Percentiles rank a stretch among this genome's conserved stretches.
Conservation (phyloP, 2,888 invertebrate species). For the Leucophenga maculata region DNA sequence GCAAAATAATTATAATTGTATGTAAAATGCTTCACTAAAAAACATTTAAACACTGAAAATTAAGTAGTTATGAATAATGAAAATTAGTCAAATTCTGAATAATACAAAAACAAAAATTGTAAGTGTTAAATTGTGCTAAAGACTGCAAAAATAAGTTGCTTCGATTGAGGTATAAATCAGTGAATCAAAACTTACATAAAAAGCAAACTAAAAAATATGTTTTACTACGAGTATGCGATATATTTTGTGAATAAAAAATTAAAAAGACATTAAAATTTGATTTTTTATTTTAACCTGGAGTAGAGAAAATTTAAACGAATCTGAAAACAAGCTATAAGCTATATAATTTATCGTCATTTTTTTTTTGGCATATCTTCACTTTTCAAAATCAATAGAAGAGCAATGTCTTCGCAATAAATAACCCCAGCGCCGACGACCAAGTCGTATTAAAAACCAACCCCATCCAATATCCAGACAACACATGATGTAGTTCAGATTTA, state of each 20-base stretch:
- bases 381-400: no score
- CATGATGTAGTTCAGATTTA: no score
- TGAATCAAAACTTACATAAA: neutral
- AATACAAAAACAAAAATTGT: neutral
- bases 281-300: neutral
- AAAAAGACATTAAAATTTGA: neutral
- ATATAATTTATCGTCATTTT: no score
- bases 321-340: no score
- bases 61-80: neutral
- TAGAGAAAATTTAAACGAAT: no score
- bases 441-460: no score
- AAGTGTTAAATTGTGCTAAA: neutral
- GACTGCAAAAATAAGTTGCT: neutral
- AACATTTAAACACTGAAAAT: neutral
- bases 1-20: neutral
- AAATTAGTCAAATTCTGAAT: conserved; percentile 5
- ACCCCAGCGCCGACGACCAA: no score
- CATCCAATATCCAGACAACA: no score
- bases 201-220: neutral
- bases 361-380: no score
- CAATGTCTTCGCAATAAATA: no score
- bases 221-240: neutral
- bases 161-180: neutral
- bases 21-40: neutral
- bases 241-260: conserved; percentile 2